Conservation (phyloP, 2,797 vertebrate genomes). For the Acanthis flammea region DNA sequence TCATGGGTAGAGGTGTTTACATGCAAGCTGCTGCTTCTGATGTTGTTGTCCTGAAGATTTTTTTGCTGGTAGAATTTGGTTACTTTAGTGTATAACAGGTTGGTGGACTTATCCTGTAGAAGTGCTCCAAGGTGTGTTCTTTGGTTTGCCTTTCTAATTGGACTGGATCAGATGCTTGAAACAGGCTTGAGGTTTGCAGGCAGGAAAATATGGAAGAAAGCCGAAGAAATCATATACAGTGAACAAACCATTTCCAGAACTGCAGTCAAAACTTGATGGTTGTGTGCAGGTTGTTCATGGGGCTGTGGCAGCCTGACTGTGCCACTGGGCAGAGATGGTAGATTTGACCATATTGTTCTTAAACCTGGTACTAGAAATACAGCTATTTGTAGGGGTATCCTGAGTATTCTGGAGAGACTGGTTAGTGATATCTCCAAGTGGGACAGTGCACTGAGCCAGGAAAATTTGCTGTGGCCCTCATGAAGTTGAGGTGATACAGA, state of each 20-base stretch:
- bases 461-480: not conserved
- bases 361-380: not conserved
- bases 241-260: not conserved
- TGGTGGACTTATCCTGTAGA: not conserved
- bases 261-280: not conserved
- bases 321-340: not conserved
- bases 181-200: not conserved
- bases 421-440: not conserved
- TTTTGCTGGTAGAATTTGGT: not conserved
- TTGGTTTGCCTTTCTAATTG: not conserved
- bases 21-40: not conserved
- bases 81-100: not conserved
- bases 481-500: not conserved
- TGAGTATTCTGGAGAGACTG: not conserved
- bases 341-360: not conserved
- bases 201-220: not conserved
- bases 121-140: not conserved
- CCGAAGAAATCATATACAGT: not conserved
- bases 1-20: not conserved
- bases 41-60: not conserved
- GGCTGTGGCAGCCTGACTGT: not conserved
- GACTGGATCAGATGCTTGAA: not conserved
- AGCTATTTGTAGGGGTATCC: rapidly evolving
- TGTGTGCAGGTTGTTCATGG: not conserved
- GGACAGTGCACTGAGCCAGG: not conserved